Evolutionary conservation across 2,113 vertebrate genomes (phyloP), one percentile per base, ranked within the genome.

Genomic region (Podarcis raffonei): DNA sequence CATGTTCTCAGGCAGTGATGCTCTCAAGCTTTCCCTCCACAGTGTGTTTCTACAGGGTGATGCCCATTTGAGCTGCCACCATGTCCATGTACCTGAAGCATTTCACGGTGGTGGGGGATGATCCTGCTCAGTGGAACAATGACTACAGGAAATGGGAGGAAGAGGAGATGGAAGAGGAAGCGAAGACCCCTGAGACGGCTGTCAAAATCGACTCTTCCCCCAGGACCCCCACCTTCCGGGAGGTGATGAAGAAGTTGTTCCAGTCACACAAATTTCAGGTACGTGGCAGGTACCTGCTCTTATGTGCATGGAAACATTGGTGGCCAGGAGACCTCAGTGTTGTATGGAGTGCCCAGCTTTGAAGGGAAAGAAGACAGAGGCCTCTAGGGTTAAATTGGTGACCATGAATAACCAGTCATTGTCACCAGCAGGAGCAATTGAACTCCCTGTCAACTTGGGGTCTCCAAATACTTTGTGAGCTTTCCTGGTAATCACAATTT

Each of bases 51-150:
- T 15, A 71, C 85, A 72, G 72, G 81, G 95, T 83, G 92, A 95
- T 96, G 91, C 66, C 86, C 2, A 71, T 87, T 6, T 95, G 90
- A 94, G 23, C 81, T 13, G 65, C 84, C 94, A 90, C 91, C 91
- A 99, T 99, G 99, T 96, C 98, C 89, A 95, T 32, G 72, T 98
- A 98, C 94, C 95, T 99, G 96, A 98, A 89, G 91, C 97, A 98
- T 87, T 99, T 99, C 97, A 99, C 98, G 0, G 96, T 98, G 5
- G 98, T 99, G 18, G 99, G 99, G 0, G 99, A 99, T 0, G 90
- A 97, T 62, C 96, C 97, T 0, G 87, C 95, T 0, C 88, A 96
- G 53, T 97, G 97, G 97, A 95, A 92, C 89, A 89, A 96, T 0
- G 94, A 95, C 87, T 95, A 95, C 37, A 90, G 65, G 74, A 94